Percentiles rank a stretch among this genome's conserved stretches.
phyloP scores from a whole-genome alignment of 1,140 invertebrate genomes.

The Tribolium castaneum region DNA sequence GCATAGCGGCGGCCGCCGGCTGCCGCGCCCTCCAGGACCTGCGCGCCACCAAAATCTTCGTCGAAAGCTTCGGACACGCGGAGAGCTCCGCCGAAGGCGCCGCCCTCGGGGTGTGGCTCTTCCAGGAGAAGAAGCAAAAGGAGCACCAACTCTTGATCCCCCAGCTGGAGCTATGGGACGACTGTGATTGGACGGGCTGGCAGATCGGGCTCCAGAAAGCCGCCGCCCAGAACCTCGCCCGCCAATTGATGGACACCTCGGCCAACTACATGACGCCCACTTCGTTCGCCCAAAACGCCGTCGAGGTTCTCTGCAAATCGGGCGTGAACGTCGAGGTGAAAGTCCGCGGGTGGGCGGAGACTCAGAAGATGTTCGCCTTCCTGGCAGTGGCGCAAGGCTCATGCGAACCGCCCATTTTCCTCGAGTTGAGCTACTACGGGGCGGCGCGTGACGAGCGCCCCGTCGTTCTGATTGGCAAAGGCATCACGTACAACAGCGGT shows the following conservation, averaged over 20 bases:
- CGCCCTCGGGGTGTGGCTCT: constrained; percentile 72
- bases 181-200: constrained; percentile 68
- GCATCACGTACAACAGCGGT: constrained; percentile 76
- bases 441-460: constrained; percentile 62
- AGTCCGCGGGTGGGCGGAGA: constrained; percentile 70
- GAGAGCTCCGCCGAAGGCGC: constrained; percentile 81
- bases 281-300: constrained; percentile 68
- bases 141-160: constrained; percentile 66
- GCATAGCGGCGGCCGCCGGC: constrained; percentile 68
- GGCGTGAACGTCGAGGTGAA: constrained; percentile 68
- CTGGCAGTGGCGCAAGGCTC: constrained; percentile 73
- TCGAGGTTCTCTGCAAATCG: constrained; percentile 64
- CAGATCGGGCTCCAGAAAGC: constrained; percentile 68
- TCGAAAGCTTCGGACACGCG: constrained; percentile 80
- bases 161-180: constrained; percentile 66
- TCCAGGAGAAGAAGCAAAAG: constrained; percentile 73
- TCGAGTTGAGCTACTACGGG: constrained; percentile 70
- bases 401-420: constrained; percentile 71
- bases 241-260: constrained; percentile 73
- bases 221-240: constrained; percentile 73
- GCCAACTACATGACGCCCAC: constrained; percentile 75
- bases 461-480: constrained; percentile 66
- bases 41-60: constrained; percentile 69
- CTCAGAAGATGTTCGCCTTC: constrained; percentile 73
- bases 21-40: constrained; percentile 70